A percentile compares a stretch with the other conserved stretches of the same genome.
Evolutionary conservation across 2,113 vertebrate genomes (phyloP).

Genomic region (Gambusia holbrooki): DNA sequence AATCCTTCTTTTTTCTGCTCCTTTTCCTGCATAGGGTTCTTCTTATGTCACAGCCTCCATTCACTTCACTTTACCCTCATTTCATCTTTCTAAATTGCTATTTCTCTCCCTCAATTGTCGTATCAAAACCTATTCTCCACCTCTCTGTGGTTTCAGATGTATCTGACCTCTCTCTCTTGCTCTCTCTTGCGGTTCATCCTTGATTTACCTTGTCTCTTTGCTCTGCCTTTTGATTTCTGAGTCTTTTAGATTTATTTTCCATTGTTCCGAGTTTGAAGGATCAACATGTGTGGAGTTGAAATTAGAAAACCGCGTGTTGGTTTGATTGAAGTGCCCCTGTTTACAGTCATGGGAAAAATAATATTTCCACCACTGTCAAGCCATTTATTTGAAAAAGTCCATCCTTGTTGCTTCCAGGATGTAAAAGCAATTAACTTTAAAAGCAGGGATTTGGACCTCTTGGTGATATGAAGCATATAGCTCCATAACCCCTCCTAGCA

Average conservation of each 20-base stretch:
- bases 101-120: conserved; percentile 11
- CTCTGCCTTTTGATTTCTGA: conserved; percentile 25
- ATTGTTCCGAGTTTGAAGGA: conserved; percentile 38
- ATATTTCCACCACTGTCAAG: neutral
- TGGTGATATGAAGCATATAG: neutral
- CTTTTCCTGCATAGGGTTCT: conserved; percentile 24
- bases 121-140: conserved; percentile 17
- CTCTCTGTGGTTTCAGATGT: conserved; percentile 13
- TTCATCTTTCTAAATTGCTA: conserved; percentile 19
- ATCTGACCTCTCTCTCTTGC: conserved; percentile 13
- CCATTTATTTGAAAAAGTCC: neutral
- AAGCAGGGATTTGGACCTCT: neutral
- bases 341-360: neutral
- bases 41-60: conserved; percentile 34
- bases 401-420: neutral
- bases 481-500: neutral
- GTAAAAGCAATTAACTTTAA: neutral
- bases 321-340: conserved; percentile 34
- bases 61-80: conserved; percentile 15
- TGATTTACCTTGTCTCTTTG: conserved; percentile 11
- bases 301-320: conserved; percentile 58
- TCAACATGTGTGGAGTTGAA: conserved; percentile 57
- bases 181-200: conserved; percentile 37
- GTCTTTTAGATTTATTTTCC: conserved; percentile 13
- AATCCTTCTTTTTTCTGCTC: conserved; percentile 53